Conservation (phyloP, 2,888 invertebrate genomes). For the Idaea biselata region DNA sequence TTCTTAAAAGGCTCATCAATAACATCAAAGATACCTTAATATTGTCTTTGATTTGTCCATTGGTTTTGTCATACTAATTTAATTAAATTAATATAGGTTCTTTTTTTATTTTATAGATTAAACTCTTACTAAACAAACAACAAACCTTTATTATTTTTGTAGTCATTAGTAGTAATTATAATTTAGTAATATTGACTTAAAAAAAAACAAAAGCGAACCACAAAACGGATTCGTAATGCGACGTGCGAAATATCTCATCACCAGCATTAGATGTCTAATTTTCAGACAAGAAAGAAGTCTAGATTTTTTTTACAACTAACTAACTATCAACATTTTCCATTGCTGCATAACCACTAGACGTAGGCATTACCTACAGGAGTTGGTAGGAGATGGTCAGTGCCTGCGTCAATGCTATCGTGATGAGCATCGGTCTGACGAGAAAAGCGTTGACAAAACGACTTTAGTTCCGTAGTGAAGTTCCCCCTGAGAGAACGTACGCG, state of each 20-base stretch:
- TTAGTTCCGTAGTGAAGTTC: slow-evolving; percentile 64
- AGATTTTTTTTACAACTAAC: neutral
- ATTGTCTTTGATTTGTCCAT: no score
- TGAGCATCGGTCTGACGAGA: slow-evolving; percentile 29
- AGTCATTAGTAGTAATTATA: no score
- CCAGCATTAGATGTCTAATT: neutral
- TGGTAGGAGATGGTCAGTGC: slow-evolving; percentile 44
- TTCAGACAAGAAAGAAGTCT: neutral
- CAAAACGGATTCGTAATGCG: neutral
- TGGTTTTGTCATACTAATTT: no score
- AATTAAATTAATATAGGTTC: no score
- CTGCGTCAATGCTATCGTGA: slow-evolving; percentile 35
- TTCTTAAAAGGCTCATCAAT: no score
- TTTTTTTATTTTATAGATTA: no score
- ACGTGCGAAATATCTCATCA: neutral
- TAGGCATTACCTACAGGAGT: slow-evolving; percentile 12
- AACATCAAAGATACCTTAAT: no score
- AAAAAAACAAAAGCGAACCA: no score
- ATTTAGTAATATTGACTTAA: no score
- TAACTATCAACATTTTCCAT: slow-evolving; percentile 2
- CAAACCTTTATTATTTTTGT: no score
- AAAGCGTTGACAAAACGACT: slow-evolving; percentile 60
- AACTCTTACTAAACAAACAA: no score
- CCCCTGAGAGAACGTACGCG: slow-evolving; percentile 53
- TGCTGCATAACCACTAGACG: neutral